These are phyloP conservation scores for Odontomyia ornata DNA, from an alignment of 2,888 invertebrate genomes.

Conservation along the genomic window DNA sequence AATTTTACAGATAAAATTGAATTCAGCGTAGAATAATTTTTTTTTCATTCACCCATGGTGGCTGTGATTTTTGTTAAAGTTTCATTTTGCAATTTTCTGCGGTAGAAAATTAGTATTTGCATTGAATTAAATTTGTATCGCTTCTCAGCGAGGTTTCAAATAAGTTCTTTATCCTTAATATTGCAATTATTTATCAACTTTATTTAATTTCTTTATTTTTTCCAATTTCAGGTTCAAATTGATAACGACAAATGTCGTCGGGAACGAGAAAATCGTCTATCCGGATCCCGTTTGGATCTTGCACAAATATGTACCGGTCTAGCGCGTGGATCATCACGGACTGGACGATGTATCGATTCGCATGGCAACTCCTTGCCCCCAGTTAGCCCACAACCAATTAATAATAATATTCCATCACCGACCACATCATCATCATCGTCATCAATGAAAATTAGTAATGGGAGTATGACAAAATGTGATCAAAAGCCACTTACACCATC, in stretches of 20 bases:
- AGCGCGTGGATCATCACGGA: constrained; percentile 52
- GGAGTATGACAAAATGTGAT: constrained; percentile 52
- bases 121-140: too few relatives aligned
- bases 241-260: constrained; percentile 65
- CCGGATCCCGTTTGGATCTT: constrained; percentile 60
- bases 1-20: too few relatives aligned
- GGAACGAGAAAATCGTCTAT: constrained; percentile 59
- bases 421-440: constrained; percentile 49
- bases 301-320: constrained; percentile 59
- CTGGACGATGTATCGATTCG: constrained; percentile 57
- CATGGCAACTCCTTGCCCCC: constrained; percentile 58
- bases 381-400: constrained; percentile 54
- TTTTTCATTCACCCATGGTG: too few relatives aligned
- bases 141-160: too few relatives aligned
- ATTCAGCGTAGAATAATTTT: too few relatives aligned
- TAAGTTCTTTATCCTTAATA: too few relatives aligned
- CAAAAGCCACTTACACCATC: constrained; percentile 63
- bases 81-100: too few relatives aligned
- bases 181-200: too few relatives aligned
- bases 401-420: constrained; percentile 52
- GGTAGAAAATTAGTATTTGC: too few relatives aligned
- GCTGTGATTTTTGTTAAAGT: too few relatives aligned
- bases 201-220: constrained; percentile 1
- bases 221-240: constrained; percentile 61
- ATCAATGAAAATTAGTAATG: constrained; percentile 52